These are phyloP conservation scores for Petrophora chlorosata DNA, from an alignment of 2,888 invertebrate species.

Conservation along the genomic window DNA sequence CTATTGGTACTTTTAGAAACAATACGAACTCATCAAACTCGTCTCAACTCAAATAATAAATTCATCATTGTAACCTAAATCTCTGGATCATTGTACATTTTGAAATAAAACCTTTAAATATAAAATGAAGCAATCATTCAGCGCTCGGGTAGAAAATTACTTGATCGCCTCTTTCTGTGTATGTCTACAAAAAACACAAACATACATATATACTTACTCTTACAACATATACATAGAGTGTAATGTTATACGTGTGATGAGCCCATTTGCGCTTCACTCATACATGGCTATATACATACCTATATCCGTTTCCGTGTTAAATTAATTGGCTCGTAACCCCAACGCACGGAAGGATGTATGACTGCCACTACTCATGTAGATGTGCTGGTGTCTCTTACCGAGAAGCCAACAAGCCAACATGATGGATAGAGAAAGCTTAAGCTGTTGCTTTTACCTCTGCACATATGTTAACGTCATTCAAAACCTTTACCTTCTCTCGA, in stretches of 20 bases:
- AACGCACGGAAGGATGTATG: slow-evolving; percentile 76
- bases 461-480: slow-evolving; percentile 10
- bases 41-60: slow-evolving; percentile 24
- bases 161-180: slow-evolving; percentile 31
- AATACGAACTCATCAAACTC: slow-evolving; percentile 12
- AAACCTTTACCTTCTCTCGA: slow-evolving; percentile 1
- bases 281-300: slow-evolving; percentile 33
- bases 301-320: slow-evolving; percentile 80
- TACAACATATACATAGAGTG: slow-evolving; percentile 11
- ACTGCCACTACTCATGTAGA: slow-evolving; percentile 78
- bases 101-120: slow-evolving; percentile 39
- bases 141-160: slow-evolving; percentile 37
- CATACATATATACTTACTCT: slow-evolving; percentile 22
- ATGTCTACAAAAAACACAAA: slow-evolving; percentile 23
- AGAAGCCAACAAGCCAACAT: slow-evolving; percentile 16
- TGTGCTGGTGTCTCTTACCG: slow-evolving; percentile 55
- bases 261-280: slow-evolving; percentile 72
- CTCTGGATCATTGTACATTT: slow-evolving; percentile 29
- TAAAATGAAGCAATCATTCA: slow-evolving; percentile 35
- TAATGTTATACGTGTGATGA: slow-evolving; percentile 69
- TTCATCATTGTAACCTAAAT: slow-evolving; percentile 23
- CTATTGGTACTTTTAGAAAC: slow-evolving; percentile 3
- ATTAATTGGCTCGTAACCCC: slow-evolving; percentile 76
- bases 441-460: slow-evolving; percentile 8
- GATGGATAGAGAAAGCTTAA: slow-evolving; percentile 20